These are phyloP conservation scores for Patagioenas fasciata DNA, from an alignment of 2,113 vertebrate genomes.

Conservation along the genomic window DNA sequence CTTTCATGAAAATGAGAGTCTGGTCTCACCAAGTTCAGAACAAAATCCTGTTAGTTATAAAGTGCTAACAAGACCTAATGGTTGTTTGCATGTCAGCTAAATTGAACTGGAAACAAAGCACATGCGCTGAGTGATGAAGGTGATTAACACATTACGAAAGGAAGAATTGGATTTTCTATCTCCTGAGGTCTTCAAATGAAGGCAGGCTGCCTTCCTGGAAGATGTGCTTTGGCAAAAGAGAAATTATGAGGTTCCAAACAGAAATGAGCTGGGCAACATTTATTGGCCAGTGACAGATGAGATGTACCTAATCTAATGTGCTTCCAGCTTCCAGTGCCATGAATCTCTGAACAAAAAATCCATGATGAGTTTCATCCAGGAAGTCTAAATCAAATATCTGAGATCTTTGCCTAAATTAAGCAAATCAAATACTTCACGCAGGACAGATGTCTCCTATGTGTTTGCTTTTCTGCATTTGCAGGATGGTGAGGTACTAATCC, in stretches of 20 bases:
- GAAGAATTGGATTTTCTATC: conserved; percentile 42
- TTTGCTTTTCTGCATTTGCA: background rate
- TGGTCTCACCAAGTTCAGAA: background rate
- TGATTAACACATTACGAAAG: conserved; percentile 18
- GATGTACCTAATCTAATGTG: background rate
- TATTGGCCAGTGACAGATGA: conserved; percentile 16
- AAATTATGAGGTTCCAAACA: background rate
- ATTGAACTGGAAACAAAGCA: background rate
- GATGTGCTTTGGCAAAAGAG: background rate
- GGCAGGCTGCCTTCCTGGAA: conserved; percentile 4
- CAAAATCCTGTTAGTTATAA: background rate
- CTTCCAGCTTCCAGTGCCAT: conserved; percentile 4
- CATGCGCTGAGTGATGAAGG: background rate
- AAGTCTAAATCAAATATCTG: conserved; percentile 22
- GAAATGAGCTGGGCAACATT: conserved; percentile 3
- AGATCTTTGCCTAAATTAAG: background rate
- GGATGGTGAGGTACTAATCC: background rate
- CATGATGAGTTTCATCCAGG: background rate
- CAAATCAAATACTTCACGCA: background rate
- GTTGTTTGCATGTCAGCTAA: background rate
- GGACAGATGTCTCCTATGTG: background rate
- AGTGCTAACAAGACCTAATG: background rate
- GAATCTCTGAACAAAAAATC: conserved; percentile 2
- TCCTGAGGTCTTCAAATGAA: background rate
- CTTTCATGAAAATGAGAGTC: background rate